Base-by-base conservation (phyloP, 2,888 invertebrate species). In the Drosophila emarginata region DNA sequence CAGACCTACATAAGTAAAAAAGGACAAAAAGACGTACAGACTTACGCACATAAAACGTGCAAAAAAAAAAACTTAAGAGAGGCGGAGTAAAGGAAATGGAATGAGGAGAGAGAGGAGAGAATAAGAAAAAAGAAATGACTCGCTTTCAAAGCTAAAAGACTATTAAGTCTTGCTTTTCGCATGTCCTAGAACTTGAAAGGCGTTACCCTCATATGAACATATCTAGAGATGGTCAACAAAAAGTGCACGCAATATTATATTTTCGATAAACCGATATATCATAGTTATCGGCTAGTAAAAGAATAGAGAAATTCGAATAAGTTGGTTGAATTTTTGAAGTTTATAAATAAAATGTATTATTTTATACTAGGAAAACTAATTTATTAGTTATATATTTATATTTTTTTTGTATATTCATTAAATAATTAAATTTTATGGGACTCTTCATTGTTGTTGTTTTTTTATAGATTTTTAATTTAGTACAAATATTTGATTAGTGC, bases 101-200 rank as follows among this genome's bases (percentile, higher is more conserved):
- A 15, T 54, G 21, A 4, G 18, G 15, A 12, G 18, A n/a, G 15
- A n/a, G 18, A n/a, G 23, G 18, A 28, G 15, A 11, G 5, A n/a
- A 9, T 21, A 28, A 40, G 32, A 23, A 36, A 15, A 23, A 23
- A 23, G 12, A 28, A n/a, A n/a, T n/a, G n/a, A n/a, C n/a, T n/a
- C n/a, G n/a, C n/a, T n/a, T n/a, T n/a, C n/a, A n/a, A 40, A 39
- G 70, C 37, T 62, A 15, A 15, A 65, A 72, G 72, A 72, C 65
- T 57, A 71, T 71, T 72, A 65, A 60, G 40, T 71, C 18, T 64
- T 65, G 45, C 52, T 52, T 40, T n/a, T 36, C 39, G 28, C 51
- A 28, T 14, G n/a, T 26, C 5, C 45, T 45, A n/a, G 18, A 50
- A 21, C 56, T 50, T n/a, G 45, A 45, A 18, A 36, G 21, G 54